Base-by-base conservation (phyloP, 2,797 vertebrate genomes). In the Astyanax mexicanus region DNA sequence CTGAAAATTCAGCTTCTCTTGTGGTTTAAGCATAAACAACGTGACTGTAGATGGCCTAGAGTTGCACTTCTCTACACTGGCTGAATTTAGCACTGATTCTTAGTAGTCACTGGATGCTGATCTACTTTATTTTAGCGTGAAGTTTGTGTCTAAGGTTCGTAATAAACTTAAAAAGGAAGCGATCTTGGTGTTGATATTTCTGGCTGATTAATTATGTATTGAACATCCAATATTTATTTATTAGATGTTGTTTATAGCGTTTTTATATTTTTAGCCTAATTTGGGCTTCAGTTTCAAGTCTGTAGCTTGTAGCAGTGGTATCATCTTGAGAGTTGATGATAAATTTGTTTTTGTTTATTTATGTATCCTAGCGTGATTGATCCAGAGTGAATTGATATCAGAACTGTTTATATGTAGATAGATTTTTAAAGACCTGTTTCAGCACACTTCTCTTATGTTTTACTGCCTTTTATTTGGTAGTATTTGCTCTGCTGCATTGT, bases 1-100 rank as follows among this genome's bases (percentile, higher is more conserved):
- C 21, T n/a, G n/a, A n/a, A 8, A 79, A 61, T 65, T 62, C 68
- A 45, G 62, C 62, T 45, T 19, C 44, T 75, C 47, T 62, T 11
- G 17, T 45, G 68, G 66, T 66, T 69, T 58, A 58, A 57, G 57
- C 58, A 62, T 35, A 75, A 23, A 23, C 29, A 35, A 32, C 5
- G 29, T n/a, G 57, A 29, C 17, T 74, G 29, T 27, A 45, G 38
- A 67, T 58, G 35, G 21, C 47, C 51, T 32, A 47, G 47, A 58
- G 40, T 58, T 12, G 15, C 25, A 52, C 11, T 60, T 40, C 40
- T 62, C 25, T 61, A 27, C 42, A 17, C 21, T 2, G 4, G 8
- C 60, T 19, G 47, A 52, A 17, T 54, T 54, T 54, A 27, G 44
- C 57, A 49, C 29, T 19, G 38, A 44, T 37, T 44, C 15, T 64